These are phyloP conservation scores for Oikopleura vanhoeffeni DNA, from an alignment of 23 tunicate species.

Conservation along the genomic window DNA sequence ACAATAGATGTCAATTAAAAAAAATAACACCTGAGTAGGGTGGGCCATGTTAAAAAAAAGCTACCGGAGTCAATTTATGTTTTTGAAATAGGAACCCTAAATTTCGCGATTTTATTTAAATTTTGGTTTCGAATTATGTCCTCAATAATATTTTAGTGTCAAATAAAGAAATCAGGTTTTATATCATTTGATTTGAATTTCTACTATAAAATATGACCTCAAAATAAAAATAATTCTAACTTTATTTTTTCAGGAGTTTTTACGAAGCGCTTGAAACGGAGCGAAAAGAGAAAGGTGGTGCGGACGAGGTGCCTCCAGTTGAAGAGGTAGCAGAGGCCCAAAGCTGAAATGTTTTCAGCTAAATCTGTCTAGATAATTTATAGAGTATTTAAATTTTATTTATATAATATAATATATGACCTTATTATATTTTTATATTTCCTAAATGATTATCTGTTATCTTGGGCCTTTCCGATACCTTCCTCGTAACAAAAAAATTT, in stretches of 20 bases:
- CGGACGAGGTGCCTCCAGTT: neutral
- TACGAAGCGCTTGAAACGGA: neutral
- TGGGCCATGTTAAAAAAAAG: too few relatives aligned
- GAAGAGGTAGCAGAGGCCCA: neutral
- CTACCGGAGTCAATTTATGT: neutral
- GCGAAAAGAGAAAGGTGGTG: neutral
- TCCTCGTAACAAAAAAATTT: too few relatives aligned
- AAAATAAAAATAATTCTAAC: too few relatives aligned
- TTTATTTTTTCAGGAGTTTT: neutral
- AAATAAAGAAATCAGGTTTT: too few relatives aligned
- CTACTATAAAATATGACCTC: too few relatives aligned
- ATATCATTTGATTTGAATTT: too few relatives aligned
- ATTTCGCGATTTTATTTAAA: neutral
- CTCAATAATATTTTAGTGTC: too few relatives aligned
- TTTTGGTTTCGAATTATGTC: too few relatives aligned
- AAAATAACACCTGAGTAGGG: too few relatives aligned
- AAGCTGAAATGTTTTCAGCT: neutral
- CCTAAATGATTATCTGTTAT: too few relatives aligned
- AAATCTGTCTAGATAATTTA: neutral
- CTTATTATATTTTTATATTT: neutral
- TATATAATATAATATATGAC: neutral
- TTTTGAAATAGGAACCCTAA: neutral
- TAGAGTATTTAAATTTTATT: neutral
- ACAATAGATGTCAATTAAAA: too few relatives aligned
- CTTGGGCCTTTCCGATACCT: too few relatives aligned